These are phyloP conservation scores for Ridgeia piscesae DNA, from an alignment of 1,140 invertebrate species.

Conservation along the genomic window DNA sequence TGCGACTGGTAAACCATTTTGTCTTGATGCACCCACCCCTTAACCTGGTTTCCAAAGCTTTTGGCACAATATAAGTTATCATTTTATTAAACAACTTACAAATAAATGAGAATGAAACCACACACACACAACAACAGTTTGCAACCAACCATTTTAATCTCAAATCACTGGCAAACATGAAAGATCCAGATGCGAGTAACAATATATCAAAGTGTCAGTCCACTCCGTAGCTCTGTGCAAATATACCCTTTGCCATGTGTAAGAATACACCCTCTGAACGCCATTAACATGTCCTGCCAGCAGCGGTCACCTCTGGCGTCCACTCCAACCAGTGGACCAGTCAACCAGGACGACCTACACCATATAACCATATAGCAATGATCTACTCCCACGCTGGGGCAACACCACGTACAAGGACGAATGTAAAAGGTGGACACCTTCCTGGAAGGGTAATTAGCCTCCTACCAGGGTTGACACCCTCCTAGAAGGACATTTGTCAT, in stretches of 20 bases:
- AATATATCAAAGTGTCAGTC: not conserved
- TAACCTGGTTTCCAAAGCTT: too few relatives aligned
- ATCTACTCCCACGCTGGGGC: too few relatives aligned
- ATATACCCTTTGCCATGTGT: not conserved
- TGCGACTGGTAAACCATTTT: too few relatives aligned
- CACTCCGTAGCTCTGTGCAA: not conserved
- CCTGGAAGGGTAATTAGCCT: too few relatives aligned
- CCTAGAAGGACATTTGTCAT: too few relatives aligned
- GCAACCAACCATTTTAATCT: slow-evolving; percentile 5
- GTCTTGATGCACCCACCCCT: too few relatives aligned
- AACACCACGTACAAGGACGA: too few relatives aligned
- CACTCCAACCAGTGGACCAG: not conserved
- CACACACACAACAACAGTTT: not conserved
- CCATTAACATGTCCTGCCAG: not conserved
- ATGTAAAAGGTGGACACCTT: too few relatives aligned
- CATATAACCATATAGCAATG: not conserved
- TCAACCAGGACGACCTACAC: not conserved
- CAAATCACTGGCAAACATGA: slow-evolving; percentile 5
- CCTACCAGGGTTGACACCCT: too few relatives aligned
- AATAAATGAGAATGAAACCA: not conserved
- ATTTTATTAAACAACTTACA: too few relatives aligned
- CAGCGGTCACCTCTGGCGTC: not conserved
- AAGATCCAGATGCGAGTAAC: not conserved
- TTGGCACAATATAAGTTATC: too few relatives aligned
- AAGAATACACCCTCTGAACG: not conserved